Evolutionary conservation across 2,113 vertebrate genomes (phyloP).

Genomic region (Phasianus colchicus): DNA sequence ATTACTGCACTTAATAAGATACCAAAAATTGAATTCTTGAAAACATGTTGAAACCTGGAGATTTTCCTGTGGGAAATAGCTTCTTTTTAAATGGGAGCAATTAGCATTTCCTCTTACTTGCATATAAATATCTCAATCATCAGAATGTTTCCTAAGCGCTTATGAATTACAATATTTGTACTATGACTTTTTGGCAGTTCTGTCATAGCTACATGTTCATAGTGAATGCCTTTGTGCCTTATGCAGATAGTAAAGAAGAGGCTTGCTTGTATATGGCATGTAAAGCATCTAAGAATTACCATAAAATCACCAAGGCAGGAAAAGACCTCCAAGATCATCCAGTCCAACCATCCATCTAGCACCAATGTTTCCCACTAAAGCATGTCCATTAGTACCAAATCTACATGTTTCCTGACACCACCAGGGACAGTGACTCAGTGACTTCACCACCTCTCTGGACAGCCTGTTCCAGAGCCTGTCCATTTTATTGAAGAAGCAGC

Average conservation of each 20-base stretch:
- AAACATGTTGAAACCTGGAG: constrained; percentile 15
- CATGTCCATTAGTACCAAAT: no score
- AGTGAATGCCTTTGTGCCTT: neutral
- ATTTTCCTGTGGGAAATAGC: constrained; percentile 26
- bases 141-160: constrained; percentile 37
- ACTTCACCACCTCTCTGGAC: no score
- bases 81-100: constrained; percentile 7
- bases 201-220: neutral
- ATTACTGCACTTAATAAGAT: constrained; percentile 25
- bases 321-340: no score
- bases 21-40: constrained; percentile 17
- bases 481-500: no score
- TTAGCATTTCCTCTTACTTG: constrained; percentile 55
- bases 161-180: neutral
- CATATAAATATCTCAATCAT: constrained; percentile 40
- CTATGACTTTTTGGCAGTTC: neutral
- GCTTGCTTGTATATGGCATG: neutral
- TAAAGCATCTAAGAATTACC: neutral
- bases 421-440: no score
- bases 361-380: no score
- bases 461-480: no score
- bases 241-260: neutral
- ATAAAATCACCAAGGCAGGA: no score
- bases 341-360: no score
- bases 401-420: no score